A percentile compares a stretch with the other conserved stretches of the same genome.
Evolutionary conservation across 2,888 invertebrate genomes (phyloP).

Genomic region (Amiota minor): DNA sequence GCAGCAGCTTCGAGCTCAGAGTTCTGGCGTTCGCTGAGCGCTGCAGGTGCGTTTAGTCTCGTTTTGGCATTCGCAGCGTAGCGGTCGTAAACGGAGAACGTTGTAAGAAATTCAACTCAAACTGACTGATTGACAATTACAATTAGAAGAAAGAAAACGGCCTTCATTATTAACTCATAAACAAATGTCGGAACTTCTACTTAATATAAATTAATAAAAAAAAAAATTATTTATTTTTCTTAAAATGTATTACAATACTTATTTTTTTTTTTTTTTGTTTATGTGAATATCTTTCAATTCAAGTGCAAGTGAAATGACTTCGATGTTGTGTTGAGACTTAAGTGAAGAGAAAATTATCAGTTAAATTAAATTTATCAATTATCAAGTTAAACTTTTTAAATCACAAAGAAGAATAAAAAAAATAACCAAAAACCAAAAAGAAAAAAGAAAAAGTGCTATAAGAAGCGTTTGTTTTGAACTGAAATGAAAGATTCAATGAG

Average conservation of each 20-base stretch:
- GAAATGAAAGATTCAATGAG: constrained; percentile 72
- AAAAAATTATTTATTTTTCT: neutral
- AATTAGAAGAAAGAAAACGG: neutral
- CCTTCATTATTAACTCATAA: neutral
- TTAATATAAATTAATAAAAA: too few species aligned
- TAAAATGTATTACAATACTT: neutral
- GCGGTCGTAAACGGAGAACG: constrained; percentile 52
- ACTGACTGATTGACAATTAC: constrained; percentile 9
- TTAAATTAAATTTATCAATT: too few species aligned
- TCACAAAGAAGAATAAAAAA: neutral
- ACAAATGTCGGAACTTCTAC: neutral
- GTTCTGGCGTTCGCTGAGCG: constrained; percentile 51
- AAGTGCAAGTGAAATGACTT: too few species aligned
- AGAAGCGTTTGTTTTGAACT: constrained; percentile 27
- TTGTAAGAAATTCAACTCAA: too few species aligned
- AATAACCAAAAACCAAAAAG: constrained; percentile 18
- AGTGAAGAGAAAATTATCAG: too few species aligned
- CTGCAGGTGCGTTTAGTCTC: constrained; percentile 72
- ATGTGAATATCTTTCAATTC: constrained; percentile 22
- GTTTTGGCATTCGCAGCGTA: constrained; percentile 68
- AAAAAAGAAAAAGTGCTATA: constrained; percentile 24
- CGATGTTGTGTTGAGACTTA: too few species aligned
- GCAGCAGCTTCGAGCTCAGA: constrained; percentile 37
- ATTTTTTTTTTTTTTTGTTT: constrained; percentile 9
- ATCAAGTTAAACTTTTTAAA: neutral